Conservation (phyloP, 2,888 invertebrate species). For the Epirrhoe alternata region DNA sequence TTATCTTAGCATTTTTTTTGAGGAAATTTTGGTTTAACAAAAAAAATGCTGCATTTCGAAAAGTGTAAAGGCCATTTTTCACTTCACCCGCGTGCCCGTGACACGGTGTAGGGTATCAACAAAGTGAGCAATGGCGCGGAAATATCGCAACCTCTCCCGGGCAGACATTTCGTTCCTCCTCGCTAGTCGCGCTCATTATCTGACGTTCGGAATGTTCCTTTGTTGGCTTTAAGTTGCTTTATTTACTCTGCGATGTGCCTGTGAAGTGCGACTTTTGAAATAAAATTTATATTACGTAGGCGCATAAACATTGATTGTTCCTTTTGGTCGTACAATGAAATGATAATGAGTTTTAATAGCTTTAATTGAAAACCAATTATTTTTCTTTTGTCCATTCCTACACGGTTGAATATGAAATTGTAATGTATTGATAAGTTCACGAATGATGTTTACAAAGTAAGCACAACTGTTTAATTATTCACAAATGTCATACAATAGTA, state of each 20-base stretch:
- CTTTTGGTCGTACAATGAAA: neutral
- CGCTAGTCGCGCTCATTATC: slow-evolving; percentile 80
- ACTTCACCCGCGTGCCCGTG: slow-evolving; percentile 62
- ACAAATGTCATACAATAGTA: slow-evolving; percentile 27
- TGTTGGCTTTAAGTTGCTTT: slow-evolving; percentile 78
- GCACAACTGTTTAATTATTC: slow-evolving; percentile 13
- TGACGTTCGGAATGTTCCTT: slow-evolving; percentile 71
- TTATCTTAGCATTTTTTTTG: neutral
- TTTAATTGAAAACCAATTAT: neutral
- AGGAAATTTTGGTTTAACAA: neutral
- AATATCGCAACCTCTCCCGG: slow-evolving; percentile 76
- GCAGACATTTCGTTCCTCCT: slow-evolving; percentile 77
- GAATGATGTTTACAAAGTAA: neutral
- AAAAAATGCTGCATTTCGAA: slow-evolving; percentile 11
- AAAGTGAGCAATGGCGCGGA: slow-evolving; percentile 81
- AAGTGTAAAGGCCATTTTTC: slow-evolving; percentile 47
- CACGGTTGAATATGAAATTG: neutral
- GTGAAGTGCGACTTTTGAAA: slow-evolving; percentile 17
- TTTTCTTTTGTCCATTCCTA: neutral
- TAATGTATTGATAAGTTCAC: neutral
- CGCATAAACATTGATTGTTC: neutral
- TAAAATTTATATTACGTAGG: slow-evolving; percentile 1
- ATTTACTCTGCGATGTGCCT: slow-evolving; percentile 60
- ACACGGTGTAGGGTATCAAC: slow-evolving; percentile 77
- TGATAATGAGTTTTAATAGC: neutral